phyloP scores from a whole-genome alignment of 1,140 invertebrate genomes.

The Macrocentrus cingulum region DNA sequence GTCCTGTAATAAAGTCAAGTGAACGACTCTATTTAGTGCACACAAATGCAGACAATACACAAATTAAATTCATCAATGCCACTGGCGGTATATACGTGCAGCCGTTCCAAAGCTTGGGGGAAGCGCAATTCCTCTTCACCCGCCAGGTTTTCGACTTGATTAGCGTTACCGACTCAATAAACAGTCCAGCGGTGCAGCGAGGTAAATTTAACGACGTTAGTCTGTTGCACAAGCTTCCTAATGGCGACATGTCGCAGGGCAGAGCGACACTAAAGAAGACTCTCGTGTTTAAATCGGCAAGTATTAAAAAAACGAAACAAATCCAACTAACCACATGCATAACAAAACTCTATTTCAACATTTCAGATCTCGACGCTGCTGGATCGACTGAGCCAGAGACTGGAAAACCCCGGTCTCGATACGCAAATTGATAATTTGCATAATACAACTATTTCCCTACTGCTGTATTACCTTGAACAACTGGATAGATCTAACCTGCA shows the following conservation, averaged over 20 bases:
- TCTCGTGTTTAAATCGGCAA: slow-evolving; percentile 46
- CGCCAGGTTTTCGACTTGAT: slow-evolving; percentile 28
- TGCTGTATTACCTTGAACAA: slow-evolving; percentile 51
- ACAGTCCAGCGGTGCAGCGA: slow-evolving; percentile 29
- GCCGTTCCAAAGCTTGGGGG: slow-evolving; percentile 52
- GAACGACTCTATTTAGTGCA: slow-evolving; percentile 48
- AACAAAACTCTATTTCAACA: neutral
- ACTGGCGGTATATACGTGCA: slow-evolving; percentile 53
- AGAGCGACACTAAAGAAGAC: slow-evolving; percentile 44
- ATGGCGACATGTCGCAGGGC: slow-evolving; percentile 50
- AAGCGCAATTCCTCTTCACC: slow-evolving; percentile 50
- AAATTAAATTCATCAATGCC: slow-evolving; percentile 46
- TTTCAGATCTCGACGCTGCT: slow-evolving; percentile 47
- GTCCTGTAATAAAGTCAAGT: slow-evolving; percentile 50
- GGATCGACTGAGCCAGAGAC: slow-evolving; percentile 50
- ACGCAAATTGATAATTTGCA: slow-evolving; percentile 50
- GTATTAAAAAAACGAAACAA: slow-evolving; percentile 7
- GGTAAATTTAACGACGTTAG: slow-evolving; percentile 26
- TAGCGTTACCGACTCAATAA: slow-evolving; percentile 19
- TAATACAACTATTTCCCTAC: slow-evolving; percentile 51
- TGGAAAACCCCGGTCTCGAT: slow-evolving; percentile 56
- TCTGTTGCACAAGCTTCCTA: slow-evolving; percentile 49
- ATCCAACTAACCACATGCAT: neutral
- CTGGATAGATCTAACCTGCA: slow-evolving; percentile 45
- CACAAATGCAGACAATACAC: slow-evolving; percentile 30